A percentile compares a stretch with the other conserved stretches of the same genome.
Evolutionary conservation across 2,113 vertebrate species (phyloP).

Genomic region (Bagarius yarrelli): DNA sequence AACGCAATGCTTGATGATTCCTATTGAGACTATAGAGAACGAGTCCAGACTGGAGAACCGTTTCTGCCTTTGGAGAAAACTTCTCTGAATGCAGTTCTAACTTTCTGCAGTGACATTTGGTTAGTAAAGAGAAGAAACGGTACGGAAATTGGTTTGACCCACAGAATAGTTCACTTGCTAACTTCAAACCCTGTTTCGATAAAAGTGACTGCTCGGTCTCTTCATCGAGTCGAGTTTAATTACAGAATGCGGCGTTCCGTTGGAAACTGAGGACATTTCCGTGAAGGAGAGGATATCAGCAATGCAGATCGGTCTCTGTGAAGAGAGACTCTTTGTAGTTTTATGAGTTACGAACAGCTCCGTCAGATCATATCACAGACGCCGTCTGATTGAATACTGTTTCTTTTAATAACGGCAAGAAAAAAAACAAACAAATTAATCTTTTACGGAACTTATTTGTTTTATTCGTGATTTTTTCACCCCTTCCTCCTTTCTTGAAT

Average conservation of each 20-base stretch:
- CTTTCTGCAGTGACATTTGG: background rate
- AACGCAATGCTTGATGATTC: background rate
- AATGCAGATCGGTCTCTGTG: constrained; percentile 53
- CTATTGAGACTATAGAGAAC: background rate
- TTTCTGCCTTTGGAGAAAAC: background rate
- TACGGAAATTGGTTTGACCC: constrained; percentile 58
- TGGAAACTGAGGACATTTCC: constrained; percentile 46
- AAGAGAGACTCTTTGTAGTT: constrained; percentile 57
- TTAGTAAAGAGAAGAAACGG: background rate
- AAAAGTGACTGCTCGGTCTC: background rate
- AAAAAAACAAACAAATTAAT: constrained; percentile 57
- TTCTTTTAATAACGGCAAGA: constrained; percentile 49
- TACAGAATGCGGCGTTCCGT: constrained; percentile 56
- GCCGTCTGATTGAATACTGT: constrained; percentile 39
- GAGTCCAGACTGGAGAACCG: background rate
- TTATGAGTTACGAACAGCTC: constrained; percentile 49
- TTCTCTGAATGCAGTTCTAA: background rate
- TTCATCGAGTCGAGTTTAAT: constrained; percentile 59
- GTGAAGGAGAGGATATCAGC: constrained; percentile 44
- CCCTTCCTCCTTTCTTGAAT: background rate
- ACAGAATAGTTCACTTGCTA: constrained; percentile 52
- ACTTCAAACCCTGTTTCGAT: constrained; percentile 58
- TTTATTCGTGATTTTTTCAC: constrained; percentile 11
- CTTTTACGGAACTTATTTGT: constrained; percentile 42
- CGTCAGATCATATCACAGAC: constrained; percentile 34